Evolutionary conservation across 2,888 invertebrate species (phyloP).

Genomic region (Hirtodrosophila alboralis): DNA sequence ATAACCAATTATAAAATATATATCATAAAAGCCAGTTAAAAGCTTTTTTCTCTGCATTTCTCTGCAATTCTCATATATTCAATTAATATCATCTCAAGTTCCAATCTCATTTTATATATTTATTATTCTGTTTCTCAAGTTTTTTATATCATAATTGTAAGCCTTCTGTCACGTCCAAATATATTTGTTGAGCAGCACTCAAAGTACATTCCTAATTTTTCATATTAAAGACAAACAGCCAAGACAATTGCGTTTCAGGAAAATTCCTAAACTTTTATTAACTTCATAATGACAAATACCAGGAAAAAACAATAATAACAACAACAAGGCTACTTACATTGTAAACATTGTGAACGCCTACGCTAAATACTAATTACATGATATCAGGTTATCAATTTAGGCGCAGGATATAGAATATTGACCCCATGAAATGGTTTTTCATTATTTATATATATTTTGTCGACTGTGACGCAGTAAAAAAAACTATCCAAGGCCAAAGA

Average conservation of each 20-base stretch:
- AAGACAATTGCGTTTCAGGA: conserved; percentile 24
- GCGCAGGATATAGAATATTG: conserved; percentile 5
- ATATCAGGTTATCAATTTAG: conserved; percentile 44
- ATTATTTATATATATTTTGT: conserved; percentile 2
- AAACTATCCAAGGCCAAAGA: conserved; percentile 3
- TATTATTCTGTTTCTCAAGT: not conserved
- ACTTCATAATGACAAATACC: conserved; percentile 8
- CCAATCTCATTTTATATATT: not conserved
- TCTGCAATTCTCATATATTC: no score
- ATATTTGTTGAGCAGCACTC: not conserved
- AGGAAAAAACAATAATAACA: conserved; percentile 15
- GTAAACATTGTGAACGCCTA: conserved; percentile 55
- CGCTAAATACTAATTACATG: conserved; percentile 61
- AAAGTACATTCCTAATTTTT: conserved; percentile 6
- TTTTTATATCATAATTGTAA: not conserved
- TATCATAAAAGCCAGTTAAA: no score
- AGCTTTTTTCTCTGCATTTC: no score
- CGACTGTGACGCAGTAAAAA: conserved; percentile 56
- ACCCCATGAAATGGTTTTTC: conserved; percentile 10
- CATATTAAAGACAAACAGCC: conserved; percentile 26
- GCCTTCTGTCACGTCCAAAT: not conserved
- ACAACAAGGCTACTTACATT: conserved; percentile 20
- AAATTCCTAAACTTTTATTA: conserved; percentile 6
- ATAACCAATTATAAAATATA: no score
- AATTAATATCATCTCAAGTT: no score